Conservation (phyloP, 2,113 vertebrate genomes). For the Pelodiscus sinensis region DNA sequence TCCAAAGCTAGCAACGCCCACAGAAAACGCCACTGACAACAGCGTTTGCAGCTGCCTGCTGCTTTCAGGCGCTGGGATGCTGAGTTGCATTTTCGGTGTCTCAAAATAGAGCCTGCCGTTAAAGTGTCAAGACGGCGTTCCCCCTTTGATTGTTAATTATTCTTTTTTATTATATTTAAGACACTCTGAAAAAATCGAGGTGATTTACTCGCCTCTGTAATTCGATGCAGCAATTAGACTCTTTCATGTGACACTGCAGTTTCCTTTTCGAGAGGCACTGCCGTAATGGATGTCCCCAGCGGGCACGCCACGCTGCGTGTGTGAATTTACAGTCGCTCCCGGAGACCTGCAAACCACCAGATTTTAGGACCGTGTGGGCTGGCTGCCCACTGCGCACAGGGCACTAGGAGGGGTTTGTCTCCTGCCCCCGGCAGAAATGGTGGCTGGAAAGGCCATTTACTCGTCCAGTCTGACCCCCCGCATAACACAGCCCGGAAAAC, state of each 20-base stretch:
- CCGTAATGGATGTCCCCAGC: neutral
- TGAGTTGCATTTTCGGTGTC: slow-evolving; percentile 32
- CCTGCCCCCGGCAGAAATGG: neutral
- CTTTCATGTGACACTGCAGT: fast-evolving
- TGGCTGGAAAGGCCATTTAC: neutral
- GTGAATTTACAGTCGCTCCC: neutral
- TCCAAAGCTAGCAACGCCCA: neutral
- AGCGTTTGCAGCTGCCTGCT: slow-evolving; percentile 18
- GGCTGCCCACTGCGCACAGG: neutral
- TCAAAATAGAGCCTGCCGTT: slow-evolving; percentile 9
- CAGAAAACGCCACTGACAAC: neutral
- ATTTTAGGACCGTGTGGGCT: neutral
- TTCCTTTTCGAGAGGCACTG: neutral
- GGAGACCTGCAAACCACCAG: neutral
- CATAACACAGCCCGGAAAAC: neutral
- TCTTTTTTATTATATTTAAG: slow-evolving; percentile 30
- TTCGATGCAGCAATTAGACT: neutral
- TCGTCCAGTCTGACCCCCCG: neutral
- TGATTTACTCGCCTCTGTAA: slow-evolving; percentile 11
- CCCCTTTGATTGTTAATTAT: slow-evolving; percentile 2
- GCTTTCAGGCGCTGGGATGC: neutral
- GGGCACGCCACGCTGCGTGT: neutral
- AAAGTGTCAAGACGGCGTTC: slow-evolving; percentile 9
- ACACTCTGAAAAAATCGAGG: neutral
- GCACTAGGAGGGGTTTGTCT: neutral